Conservation (phyloP, 2,888 invertebrate species). For the Leucania comma region DNA sequence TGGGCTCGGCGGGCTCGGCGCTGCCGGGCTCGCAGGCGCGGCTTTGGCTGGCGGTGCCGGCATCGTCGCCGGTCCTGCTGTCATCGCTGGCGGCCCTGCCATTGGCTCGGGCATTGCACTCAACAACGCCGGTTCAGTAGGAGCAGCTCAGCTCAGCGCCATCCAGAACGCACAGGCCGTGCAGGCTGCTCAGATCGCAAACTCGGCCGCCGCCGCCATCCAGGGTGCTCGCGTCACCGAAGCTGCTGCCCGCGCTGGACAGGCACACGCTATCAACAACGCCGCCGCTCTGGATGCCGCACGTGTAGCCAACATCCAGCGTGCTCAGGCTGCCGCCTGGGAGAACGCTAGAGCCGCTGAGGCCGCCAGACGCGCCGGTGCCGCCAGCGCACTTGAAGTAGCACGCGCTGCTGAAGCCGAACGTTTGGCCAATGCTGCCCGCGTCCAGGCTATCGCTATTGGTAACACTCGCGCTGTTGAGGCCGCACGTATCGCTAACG, state of each 20-base stretch:
- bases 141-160: slow-evolving; percentile 86
- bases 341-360: slow-evolving; percentile 86
- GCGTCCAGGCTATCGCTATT: slow-evolving; percentile 85
- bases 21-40: slow-evolving; percentile 55
- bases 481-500: slow-evolving; percentile 83
- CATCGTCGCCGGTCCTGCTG: slow-evolving; percentile 64
- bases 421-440: slow-evolving; percentile 84
- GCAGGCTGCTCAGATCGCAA: slow-evolving; percentile 84
- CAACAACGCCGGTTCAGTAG: slow-evolving; percentile 84
- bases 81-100: slow-evolving; percentile 61
- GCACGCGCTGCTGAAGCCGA: slow-evolving; percentile 63
- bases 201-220: slow-evolving; percentile 86
- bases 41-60: slow-evolving; percentile 50
- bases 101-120: slow-evolving; percentile 79
- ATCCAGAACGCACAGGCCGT: slow-evolving; percentile 88
- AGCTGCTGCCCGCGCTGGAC: slow-evolving; percentile 84
- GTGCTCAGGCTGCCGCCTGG: slow-evolving; percentile 86
- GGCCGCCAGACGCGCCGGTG: slow-evolving; percentile 79
- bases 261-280: slow-evolving; percentile 84
- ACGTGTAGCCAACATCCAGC: slow-evolving; percentile 84
- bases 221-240: slow-evolving; percentile 86
- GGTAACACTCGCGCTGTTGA: slow-evolving; percentile 86
- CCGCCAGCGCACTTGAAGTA: slow-evolving; percentile 69
- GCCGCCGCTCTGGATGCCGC: slow-evolving; percentile 86
- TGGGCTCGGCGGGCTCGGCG: slow-evolving; percentile 49